Base-by-base conservation (phyloP, 2,888 invertebrate genomes). In the Hofmannophila pseudospretella region DNA sequence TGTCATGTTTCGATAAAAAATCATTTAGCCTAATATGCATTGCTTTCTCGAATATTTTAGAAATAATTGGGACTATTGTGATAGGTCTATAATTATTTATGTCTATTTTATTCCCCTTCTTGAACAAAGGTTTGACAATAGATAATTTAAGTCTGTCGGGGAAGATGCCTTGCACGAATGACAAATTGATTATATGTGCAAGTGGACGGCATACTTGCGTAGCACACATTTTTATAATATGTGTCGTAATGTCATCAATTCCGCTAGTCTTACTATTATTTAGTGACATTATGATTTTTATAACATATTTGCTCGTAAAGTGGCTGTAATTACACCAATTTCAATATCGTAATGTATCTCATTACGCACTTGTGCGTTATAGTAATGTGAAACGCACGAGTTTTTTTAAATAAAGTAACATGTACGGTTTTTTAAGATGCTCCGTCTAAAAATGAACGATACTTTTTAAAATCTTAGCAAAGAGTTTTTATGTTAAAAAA, bases 41-140 rank as follows among this genome's bases (percentile, higher is more conserved):
- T 2, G 31, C 16, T 9, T 19, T 31, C 19, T 31, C 31, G 7
- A 31, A 31, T 31, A 31, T 19, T 7, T 31, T 31, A 10, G 31
- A 16, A 3, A 31, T 4, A 9, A 19, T 31, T 9, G 31, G 19
- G 5, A 31, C 19, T 2, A 31, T 7, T 4, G 31, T 19, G 4
- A 31, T 31, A 7, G 31, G 31, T 7, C 31, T 31, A 19, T 31
- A 31, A 9, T 31, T 16, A 19, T 8, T n/a, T 2, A 9, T 7
- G 4, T 29, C 19, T 16, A 11, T 19, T 19, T 19, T 31, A 19
- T 9, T 3, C n/a, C n/a, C n/a, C n/a, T n/a, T n/a, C n/a, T n/a
- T n/a, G n/a, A n/a, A n/a, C n/a, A n/a, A n/a, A n/a, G 7, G 23
- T n/a, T 23, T 23, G n/a, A 23, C 23, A 8, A 23, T 23, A 8